Evolutionary conservation across 2,888 invertebrate species (phyloP).

Genomic region (Epirrhoe alternata): DNA sequence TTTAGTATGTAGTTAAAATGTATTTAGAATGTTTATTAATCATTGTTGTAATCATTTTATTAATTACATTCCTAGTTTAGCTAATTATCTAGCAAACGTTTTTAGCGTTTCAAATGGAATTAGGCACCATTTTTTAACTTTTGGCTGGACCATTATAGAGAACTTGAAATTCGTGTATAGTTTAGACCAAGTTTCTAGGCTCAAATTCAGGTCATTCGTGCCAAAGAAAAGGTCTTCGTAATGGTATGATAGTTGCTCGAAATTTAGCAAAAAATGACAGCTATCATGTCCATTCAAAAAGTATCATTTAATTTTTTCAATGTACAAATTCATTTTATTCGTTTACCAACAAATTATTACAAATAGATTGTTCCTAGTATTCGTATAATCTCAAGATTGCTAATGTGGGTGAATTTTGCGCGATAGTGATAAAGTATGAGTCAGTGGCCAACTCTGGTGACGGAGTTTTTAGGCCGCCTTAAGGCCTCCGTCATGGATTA

Average conservation of each 20-base stretch:
- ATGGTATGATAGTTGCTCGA: not conserved
- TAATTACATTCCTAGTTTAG: constrained; percentile 28
- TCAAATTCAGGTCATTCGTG: not conserved
- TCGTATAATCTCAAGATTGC: too few relatives aligned
- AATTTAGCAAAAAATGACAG: not conserved
- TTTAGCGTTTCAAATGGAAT: not conserved
- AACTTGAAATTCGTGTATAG: not conserved
- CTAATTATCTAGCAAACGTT: not conserved
- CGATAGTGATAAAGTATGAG: too few relatives aligned
- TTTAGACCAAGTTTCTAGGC: not conserved
- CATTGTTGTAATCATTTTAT: constrained; percentile 27
- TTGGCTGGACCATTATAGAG: not conserved
- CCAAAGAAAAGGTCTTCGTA: not conserved
- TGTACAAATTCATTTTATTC: too few relatives aligned
- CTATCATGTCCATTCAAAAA: too few relatives aligned
- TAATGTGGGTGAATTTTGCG: too few relatives aligned
- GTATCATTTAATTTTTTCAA: too few relatives aligned
- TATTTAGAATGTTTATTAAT: constrained; percentile 3
- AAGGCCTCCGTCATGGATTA: too few relatives aligned
- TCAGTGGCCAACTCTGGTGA: too few relatives aligned
- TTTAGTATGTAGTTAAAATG: constrained; percentile 17
- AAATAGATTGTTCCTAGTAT: too few relatives aligned
- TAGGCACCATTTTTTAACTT: not conserved
- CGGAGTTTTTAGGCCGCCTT: too few relatives aligned
- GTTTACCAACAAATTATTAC: too few relatives aligned